Percentiles rank a stretch among this genome's conserved stretches.
phyloP scores from a whole-genome alignment of 2,113 vertebrate species.

The Stigmatopora nigra region DNA sequence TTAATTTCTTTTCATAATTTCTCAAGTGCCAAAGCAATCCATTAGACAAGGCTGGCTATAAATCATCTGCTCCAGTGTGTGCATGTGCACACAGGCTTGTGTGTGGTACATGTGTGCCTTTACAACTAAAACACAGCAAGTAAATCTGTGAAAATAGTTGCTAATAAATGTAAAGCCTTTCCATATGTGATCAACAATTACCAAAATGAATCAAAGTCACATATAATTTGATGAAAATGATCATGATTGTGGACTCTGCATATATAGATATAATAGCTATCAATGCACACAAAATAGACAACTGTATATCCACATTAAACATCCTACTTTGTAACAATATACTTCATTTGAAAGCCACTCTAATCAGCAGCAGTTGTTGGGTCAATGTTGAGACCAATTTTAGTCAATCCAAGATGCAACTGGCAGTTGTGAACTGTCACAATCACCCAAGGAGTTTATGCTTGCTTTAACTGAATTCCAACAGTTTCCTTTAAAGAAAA shows the following conservation, averaged over 20 bases:
- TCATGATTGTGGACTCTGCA: neutral
- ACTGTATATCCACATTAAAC: neutral
- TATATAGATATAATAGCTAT: neutral
- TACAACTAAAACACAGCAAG: slow-evolving; percentile 8
- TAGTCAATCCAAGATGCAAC: neutral
- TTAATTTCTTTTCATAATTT: slow-evolving; percentile 75
- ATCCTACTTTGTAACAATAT: neutral
- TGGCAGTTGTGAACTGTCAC: neutral
- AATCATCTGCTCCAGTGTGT: slow-evolving; percentile 58
- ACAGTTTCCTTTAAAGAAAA: slow-evolving; percentile 1
- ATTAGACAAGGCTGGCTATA: slow-evolving; percentile 69
- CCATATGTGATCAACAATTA: slow-evolving; percentile 32
- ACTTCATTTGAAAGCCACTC: neutral
- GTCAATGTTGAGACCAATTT: neutral
- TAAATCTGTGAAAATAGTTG: slow-evolving; percentile 10
- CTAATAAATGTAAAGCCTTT: slow-evolving; percentile 18
- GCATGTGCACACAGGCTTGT: slow-evolving; percentile 4
- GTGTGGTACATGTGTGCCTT: too few species aligned
- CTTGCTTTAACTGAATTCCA: neutral
- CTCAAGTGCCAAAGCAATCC: slow-evolving; percentile 66
- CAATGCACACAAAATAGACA: neutral
- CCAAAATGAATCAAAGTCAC: slow-evolving; percentile 36
- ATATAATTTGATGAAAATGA: neutral
- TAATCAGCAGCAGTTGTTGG: neutral
- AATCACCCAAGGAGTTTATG: neutral